A percentile compares a stretch with the other conserved stretches of the same genome.
Conservation (phyloP, 1,140 invertebrate genomes). For the Phthorimaea operculella region DNA sequence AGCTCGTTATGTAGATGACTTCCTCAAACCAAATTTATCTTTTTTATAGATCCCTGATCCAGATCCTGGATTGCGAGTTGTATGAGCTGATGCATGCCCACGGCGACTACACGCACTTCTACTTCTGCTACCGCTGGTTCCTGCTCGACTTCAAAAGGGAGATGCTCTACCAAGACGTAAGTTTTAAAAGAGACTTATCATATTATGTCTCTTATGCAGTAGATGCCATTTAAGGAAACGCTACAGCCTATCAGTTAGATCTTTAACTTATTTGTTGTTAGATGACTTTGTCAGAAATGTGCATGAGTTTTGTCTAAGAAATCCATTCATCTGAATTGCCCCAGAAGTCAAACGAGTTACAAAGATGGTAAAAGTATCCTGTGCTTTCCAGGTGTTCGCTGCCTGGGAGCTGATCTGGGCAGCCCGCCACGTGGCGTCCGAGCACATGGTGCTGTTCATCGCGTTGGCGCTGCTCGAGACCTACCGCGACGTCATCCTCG, state of each 20-base stretch:
- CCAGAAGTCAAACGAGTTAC: no score
- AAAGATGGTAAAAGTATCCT: background rate
- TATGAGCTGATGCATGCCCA: constrained; percentile 95
- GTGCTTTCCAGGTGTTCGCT: constrained; percentile 73
- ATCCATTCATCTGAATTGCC: no score
- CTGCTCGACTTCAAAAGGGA: constrained; percentile 82
- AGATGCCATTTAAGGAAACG: no score
- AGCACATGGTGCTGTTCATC: constrained; percentile 93
- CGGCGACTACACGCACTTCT: constrained; percentile 96
- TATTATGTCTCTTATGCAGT: no score
- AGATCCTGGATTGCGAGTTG: constrained; percentile 93
- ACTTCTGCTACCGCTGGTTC: constrained; percentile 97
- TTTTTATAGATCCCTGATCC: constrained; percentile 73
- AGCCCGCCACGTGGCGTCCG: constrained; percentile 85
- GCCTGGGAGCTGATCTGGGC: constrained; percentile 98
- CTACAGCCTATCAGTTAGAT: no score
- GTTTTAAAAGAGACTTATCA: constrained; percentile 7
- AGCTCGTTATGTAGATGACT: no score
- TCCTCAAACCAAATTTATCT: background rate
- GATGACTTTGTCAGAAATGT: no score
- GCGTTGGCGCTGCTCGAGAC: constrained; percentile 91
- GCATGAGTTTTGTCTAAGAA: no score
- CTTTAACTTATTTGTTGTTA: no score
- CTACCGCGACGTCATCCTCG: constrained; percentile 93
- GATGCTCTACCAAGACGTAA: constrained; percentile 89